Percentiles rank a stretch among this genome's conserved stretches.
These are phyloP conservation scores for Dreissena rostriformis DNA, from an alignment of 1,140 invertebrate species.

Conservation along the genomic window DNA sequence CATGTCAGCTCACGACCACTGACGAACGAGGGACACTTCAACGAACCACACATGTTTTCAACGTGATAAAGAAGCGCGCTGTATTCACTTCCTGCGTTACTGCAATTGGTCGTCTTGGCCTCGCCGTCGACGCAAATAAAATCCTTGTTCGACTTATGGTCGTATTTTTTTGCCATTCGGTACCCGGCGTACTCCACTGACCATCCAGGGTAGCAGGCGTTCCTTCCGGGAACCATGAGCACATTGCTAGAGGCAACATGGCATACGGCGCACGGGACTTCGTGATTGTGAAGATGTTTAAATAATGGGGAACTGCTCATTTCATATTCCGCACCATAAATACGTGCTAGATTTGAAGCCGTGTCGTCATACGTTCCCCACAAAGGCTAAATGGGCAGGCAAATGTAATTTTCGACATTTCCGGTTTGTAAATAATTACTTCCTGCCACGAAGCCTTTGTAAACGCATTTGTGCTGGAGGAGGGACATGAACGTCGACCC, in stretches of 20 bases:
- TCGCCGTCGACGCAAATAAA: slow-evolving; percentile 23
- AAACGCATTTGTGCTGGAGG: background rate
- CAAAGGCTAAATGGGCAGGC: background rate
- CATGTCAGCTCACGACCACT: slow-evolving; percentile 19
- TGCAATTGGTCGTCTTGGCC: background rate
- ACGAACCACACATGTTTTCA: slow-evolving; percentile 15
- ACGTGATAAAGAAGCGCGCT: slow-evolving; percentile 4
- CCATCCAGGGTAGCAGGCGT: slow-evolving; percentile 41
- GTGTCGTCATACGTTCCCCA: background rate
- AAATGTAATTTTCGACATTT: background rate
- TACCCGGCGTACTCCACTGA: slow-evolving; percentile 54
- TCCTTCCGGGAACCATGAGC: slow-evolving; percentile 51
- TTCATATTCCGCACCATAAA: slow-evolving; percentile 41
- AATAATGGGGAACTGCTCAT: background rate
- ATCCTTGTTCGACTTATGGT: background rate
- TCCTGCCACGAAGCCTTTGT: slow-evolving; percentile 13
- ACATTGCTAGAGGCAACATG: background rate
- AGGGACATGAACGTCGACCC: slow-evolving; percentile 20
- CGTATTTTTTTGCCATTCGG: slow-evolving; percentile 9
- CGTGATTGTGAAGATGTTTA: background rate
- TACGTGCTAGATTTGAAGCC: background rate
- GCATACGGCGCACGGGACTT: slow-evolving; percentile 52
- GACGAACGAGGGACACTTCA: slow-evolving; percentile 28
- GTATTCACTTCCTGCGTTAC: background rate
- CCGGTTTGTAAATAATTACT: background rate